Conservation (phyloP, 2,888 invertebrate genomes). For the Lobophora halterata region DNA sequence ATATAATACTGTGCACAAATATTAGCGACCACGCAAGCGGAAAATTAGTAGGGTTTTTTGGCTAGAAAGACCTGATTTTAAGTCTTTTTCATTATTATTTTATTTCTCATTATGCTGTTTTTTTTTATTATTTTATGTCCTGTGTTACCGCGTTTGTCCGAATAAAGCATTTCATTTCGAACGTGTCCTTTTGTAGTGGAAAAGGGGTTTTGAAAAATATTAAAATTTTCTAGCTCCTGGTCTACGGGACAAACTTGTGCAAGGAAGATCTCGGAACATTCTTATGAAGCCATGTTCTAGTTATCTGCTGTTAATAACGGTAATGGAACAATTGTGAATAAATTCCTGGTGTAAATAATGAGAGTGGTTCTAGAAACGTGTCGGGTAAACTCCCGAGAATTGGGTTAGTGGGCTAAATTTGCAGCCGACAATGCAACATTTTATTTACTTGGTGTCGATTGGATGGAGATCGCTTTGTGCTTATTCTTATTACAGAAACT, state of each 20-base stretch:
- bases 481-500: constrained; percentile 15
- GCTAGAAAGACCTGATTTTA: too few species aligned
- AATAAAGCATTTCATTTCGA: too few species aligned
- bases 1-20: too few species aligned
- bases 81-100: too few species aligned
- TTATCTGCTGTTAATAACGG: constrained; percentile 22
- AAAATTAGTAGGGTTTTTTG: too few species aligned
- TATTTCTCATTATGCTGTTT: too few species aligned
- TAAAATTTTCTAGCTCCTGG: neutral
- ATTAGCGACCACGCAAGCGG: too few species aligned
- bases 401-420: constrained; percentile 22
- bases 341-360: constrained; percentile 16
- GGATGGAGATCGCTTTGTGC: constrained; percentile 16
- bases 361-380: constrained; percentile 14
- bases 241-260: constrained; percentile 5
- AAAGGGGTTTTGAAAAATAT: too few species aligned
- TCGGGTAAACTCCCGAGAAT: constrained; percentile 21
- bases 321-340: constrained; percentile 21
- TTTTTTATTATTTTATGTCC: too few species aligned
- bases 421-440: constrained; percentile 21
- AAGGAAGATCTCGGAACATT: constrained; percentile 15
- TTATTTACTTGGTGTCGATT: constrained; percentile 16
- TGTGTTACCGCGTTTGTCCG: too few species aligned
- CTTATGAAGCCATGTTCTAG: constrained; percentile 5
- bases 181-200: too few species aligned